Evolutionary conservation across 30 jellyfish, hydroid and myxozoan species (phyloP).

Genomic region (Aurelia aurita complex sp. Pacific): DNA sequence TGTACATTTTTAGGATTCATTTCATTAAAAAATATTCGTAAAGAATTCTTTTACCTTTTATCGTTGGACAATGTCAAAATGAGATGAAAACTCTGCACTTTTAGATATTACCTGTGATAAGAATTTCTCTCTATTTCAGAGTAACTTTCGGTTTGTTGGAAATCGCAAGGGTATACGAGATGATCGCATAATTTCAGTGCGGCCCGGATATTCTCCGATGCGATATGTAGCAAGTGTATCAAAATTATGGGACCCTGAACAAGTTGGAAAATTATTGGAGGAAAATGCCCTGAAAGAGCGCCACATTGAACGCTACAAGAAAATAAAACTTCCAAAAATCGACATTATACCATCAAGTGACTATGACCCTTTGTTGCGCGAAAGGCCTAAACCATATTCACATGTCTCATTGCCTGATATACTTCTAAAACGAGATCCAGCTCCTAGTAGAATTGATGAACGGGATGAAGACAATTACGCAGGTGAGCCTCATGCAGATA

Average conservation of each 20-base stretch:
- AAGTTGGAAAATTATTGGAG: slow-evolving; percentile 45
- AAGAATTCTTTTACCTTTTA: no score
- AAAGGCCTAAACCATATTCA: slow-evolving; percentile 77
- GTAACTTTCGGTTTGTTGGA: slow-evolving; percentile 24
- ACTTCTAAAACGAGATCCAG: slow-evolving; percentile 20
- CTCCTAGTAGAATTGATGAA: slow-evolving; percentile 23
- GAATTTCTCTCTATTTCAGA: slow-evolving; percentile 13
- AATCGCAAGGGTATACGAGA: slow-evolving; percentile 51
- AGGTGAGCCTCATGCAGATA: slow-evolving; percentile 1
- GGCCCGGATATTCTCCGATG: slow-evolving; percentile 93
- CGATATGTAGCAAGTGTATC: slow-evolving; percentile 86
- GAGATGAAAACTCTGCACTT: no score
- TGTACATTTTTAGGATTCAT: no score
- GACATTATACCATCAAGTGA: slow-evolving; percentile 60
- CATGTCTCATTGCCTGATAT: slow-evolving; percentile 60
- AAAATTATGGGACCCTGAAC: slow-evolving; percentile 79
- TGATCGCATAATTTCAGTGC: slow-evolving; percentile 68
- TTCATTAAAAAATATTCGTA: no score
- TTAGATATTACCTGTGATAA: no score
- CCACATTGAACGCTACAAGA: slow-evolving; percentile 42
- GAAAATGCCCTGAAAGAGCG: slow-evolving; percentile 52
- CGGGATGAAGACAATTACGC: neutral
- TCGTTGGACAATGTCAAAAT: no score
- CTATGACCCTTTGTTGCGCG: slow-evolving; percentile 63
- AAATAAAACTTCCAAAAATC: slow-evolving; percentile 62